Evolutionary conservation across 2,888 invertebrate genomes (phyloP).

Genomic region (Oxyscelio sp.): DNA sequence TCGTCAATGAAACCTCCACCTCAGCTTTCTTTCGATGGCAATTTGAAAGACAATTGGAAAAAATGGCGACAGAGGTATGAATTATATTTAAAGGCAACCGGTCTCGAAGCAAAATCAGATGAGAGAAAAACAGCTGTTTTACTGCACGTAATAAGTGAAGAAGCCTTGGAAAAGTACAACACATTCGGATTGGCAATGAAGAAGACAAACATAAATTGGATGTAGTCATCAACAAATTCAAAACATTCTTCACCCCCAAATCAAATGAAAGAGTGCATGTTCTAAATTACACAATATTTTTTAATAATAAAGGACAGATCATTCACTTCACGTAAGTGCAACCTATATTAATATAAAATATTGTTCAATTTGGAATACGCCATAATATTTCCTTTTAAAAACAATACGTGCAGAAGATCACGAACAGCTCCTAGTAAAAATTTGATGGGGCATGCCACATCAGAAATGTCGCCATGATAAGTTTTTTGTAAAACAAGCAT

Average conservation of each 20-base stretch:
- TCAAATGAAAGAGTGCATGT: too few relatives aligned
- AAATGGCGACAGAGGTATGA: conserved; percentile 75
- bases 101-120: conserved; percentile 68
- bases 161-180: conserved; percentile 78
- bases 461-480: too few relatives aligned
- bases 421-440: too few relatives aligned
- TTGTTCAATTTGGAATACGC: too few relatives aligned
- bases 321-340: too few relatives aligned
- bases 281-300: too few relatives aligned
- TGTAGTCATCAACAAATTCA: not conserved
- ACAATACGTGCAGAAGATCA: too few relatives aligned
- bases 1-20: conserved; percentile 62
- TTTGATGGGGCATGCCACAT: too few relatives aligned
- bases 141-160: conserved; percentile 77
- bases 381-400: too few relatives aligned
- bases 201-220: conserved; percentile 68
- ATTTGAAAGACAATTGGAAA: conserved; percentile 77
- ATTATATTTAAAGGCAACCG: conserved; percentile 77
- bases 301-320: too few relatives aligned
- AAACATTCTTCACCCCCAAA: not conserved
- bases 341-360: too few relatives aligned
- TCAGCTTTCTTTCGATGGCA: conserved; percentile 62
- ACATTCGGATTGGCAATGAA: conserved; percentile 75
- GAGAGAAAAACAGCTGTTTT: conserved; percentile 78
- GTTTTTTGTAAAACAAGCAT: too few relatives aligned